Evolutionary conservation across 2,797 vertebrate species (phyloP).

Genomic region (Lophius americanus): DNA sequence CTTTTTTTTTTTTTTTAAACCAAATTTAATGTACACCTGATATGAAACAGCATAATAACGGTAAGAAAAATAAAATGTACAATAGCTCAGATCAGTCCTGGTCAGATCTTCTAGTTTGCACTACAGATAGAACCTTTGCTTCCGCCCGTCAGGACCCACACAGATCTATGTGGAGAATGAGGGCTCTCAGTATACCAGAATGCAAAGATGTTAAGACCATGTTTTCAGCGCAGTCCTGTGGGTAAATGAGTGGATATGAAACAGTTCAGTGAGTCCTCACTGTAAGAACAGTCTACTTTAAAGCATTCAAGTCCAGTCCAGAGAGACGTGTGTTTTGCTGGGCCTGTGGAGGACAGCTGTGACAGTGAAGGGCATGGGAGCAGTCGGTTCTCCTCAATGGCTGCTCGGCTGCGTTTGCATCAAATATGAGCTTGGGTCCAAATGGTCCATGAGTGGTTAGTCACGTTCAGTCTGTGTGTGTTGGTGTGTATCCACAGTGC

Average conservation of each 20-base stretch:
- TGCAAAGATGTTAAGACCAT: conserved; percentile 10
- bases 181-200: conserved; percentile 4
- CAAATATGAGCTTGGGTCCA: conserved; percentile 11
- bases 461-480: conserved; percentile 35
- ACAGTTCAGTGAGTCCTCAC: conserved; percentile 17
- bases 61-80: conserved; percentile 41
- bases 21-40: conserved; percentile 19
- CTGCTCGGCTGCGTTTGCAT: conserved; percentile 4
- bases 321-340: background rate
- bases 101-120: conserved; percentile 1
- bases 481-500: conserved; percentile 13
- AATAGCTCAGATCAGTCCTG: conserved; percentile 18
- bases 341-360: conserved; percentile 11
- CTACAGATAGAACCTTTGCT: conserved; percentile 10
- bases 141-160: background rate
- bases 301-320: conserved; percentile 37
- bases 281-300: conserved; percentile 15
- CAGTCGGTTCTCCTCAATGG: conserved; percentile 18
- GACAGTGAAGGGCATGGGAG: background rate
- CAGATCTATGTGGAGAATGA: background rate
- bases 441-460: conserved; percentile 39
- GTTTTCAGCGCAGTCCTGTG: conserved; percentile 27
- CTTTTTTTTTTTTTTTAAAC: conserved; percentile 19
- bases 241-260: conserved; percentile 8
- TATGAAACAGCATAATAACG: conserved; percentile 46